Base-by-base conservation (phyloP, 1,140 invertebrate species). In the Schmidtea mediterranea region DNA sequence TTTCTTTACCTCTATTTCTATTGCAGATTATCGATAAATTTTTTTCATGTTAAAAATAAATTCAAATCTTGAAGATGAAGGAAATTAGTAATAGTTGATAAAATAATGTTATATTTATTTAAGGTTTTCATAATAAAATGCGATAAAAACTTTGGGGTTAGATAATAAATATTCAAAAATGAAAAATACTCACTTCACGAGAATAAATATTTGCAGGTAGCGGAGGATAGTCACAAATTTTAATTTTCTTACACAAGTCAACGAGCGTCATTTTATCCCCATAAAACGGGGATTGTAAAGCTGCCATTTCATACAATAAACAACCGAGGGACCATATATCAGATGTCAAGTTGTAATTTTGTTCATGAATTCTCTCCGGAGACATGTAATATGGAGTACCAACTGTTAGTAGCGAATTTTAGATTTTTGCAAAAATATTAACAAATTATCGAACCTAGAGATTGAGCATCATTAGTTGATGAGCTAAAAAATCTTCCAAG, bases 381-480 rank as follows among this genome's bases (percentile, higher is more conserved):
- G 76, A 78, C 78, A 80, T 80, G 60, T 80, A 80, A 61, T 80
- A 79, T 1, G 77, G 78, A 1, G 78, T 80, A 6, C 78, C 78
- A 43, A 80, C 75, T 69, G 53, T 13, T 57, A 53, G 36, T 43
- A 50, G 50, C n/a, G n/a, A n/a, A n/a, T n/a, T n/a, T n/a, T n/a
- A n/a, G n/a, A n/a, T n/a, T n/a, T n/a, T n/a, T n/a, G n/a, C n/a
- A n/a, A n/a, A n/a, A n/a, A n/a, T n/a, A n/a, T n/a, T n/a, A n/a
- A n/a, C n/a, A n/a, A n/a, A n/a, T n/a, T n/a, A n/a, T n/a, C n/a
- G n/a, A 54, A 66, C 67, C 68, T 36, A 80, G 63, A 12, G 77
- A 77, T 56, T 76, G 74, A 12, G 76, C 77, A 26, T 71, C 70
- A 38, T 69, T 68, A 46, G 73, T 70, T 58, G 72, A 72, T 48